Evolutionary conservation across 2,888 invertebrate species (phyloP), one percentile per base, ranked within the genome.

Genomic region (Hermodice carunculata): DNA sequence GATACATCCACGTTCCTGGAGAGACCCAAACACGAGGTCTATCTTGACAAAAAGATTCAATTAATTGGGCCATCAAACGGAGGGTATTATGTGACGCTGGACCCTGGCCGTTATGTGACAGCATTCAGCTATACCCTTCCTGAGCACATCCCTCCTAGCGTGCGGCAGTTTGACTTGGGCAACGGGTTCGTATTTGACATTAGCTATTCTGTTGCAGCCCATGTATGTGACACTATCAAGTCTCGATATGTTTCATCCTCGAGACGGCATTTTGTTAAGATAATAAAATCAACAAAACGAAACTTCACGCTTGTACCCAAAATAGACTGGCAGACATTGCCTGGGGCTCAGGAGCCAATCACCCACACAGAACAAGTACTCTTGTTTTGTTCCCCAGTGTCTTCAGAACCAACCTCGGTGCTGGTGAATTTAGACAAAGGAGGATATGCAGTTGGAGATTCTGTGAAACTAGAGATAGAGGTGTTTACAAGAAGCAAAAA

Each of bases 401-500:
- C 64, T 1, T 37, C 61, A 66, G 24, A 74, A 73, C 29, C 60
- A 3, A 64, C 67, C 8, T 68, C 62, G 2, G 66, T 82, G 5
- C 69, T 74, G 0, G 58, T 80, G 17, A 62, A 67, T 3, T 67
- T 83, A 5, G 79, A 81, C 48, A 68, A 78, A 2, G 71, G 76
- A 1, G 76, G 80, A 8, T 81, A 80, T 56, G 67, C 78, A 22
- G 78, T 80, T 8, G 81, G 83, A 1, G 81, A 81, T 49, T 75
- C 76, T 53, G 77, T 82, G 44, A 67, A 70, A 42, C 61, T 82
- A 3, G 70, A 73, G 44, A 66, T 81, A 0, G 69, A 74, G 22
- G 53, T 69, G 17, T n/a, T 52, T 17, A 56, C 46, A 0, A 56
- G 49, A 14, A 29, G 49, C 24, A 37, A 37, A 4, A 34, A 60